Conservation (phyloP, 2,113 vertebrate genomes). For the Heliornis fulica region DNA sequence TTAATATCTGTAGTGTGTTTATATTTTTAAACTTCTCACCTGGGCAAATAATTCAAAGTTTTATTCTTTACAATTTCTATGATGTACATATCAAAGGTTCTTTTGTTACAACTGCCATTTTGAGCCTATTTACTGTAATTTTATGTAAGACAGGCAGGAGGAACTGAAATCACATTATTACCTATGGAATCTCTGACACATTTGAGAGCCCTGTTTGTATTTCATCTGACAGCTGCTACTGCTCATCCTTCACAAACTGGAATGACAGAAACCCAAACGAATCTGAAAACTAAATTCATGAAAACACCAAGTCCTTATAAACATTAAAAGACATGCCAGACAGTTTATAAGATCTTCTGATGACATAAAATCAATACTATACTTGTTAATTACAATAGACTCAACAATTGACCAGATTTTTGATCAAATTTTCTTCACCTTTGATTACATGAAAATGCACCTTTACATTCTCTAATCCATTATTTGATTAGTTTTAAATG, state of each 20-base stretch:
- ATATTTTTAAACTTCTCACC: not conserved
- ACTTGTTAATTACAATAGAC: not conserved
- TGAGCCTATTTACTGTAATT: constrained; percentile 8
- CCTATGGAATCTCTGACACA: not conserved
- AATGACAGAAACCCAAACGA: not conserved
- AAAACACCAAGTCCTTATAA: not conserved
- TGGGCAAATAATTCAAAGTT: not conserved
- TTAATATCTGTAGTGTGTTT: not conserved
- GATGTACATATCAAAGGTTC: not conserved
- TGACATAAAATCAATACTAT: not conserved
- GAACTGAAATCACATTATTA: constrained; percentile 3
- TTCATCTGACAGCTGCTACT: not conserved
- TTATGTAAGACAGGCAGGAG: not conserved
- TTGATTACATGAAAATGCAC: not conserved
- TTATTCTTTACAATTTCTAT: not conserved
- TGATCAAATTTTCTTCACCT: not conserved
- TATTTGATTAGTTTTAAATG: not conserved
- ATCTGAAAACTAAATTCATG: not conserved
- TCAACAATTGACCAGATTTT: not conserved
- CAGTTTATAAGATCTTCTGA: not conserved
- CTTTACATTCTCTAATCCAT: not conserved
- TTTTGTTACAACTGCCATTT: not conserved
- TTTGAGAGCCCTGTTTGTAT: not conserved
- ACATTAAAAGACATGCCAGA: not conserved
- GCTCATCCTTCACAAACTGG: not conserved